These are phyloP conservation scores for Danio albolineatus DNA, from an alignment of 2,797 vertebrate genomes.

Conservation along the genomic window DNA sequence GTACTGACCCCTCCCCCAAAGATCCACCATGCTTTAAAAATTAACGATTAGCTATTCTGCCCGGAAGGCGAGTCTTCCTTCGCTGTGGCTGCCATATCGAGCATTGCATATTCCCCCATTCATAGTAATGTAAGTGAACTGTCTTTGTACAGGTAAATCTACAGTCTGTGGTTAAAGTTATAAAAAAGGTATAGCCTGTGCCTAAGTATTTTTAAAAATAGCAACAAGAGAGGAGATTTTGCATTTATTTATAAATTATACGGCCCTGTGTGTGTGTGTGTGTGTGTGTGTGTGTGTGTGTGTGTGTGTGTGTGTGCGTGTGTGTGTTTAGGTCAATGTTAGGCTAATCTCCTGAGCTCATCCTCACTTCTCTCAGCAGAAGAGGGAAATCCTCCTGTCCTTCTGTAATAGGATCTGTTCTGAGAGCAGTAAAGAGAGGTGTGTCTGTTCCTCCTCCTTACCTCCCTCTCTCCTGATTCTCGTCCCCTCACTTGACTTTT, in stretches of 20 bases:
- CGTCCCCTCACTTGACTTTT: slow-evolving; percentile 7
- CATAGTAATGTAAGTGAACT: too few relatives aligned
- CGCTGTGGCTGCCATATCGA: too few relatives aligned
- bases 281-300: not conserved
- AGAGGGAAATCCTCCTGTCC: slow-evolving; percentile 62
- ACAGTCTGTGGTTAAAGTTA: too few relatives aligned
- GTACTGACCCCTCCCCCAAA: too few relatives aligned
- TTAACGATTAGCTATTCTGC: too few relatives aligned
- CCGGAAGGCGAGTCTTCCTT: too few relatives aligned
- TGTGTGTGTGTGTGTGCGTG: slow-evolving; percentile 19
- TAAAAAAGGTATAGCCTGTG: too few relatives aligned
- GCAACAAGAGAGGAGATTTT: too few relatives aligned
- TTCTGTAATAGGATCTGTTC: slow-evolving; percentile 68
- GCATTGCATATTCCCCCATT: too few relatives aligned
- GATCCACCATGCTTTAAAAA: too few relatives aligned
- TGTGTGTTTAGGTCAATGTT: slow-evolving; percentile 46
- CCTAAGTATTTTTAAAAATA: too few relatives aligned
- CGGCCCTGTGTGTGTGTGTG: not conserved
- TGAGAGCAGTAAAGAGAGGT: slow-evolving; percentile 32
- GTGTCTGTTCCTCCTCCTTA: slow-evolving; percentile 29
- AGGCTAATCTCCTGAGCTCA: slow-evolving; percentile 54
- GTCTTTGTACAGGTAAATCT: too few relatives aligned
- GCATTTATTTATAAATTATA: not conserved
- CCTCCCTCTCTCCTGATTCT: not conserved
- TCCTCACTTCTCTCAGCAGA: slow-evolving; percentile 50